A percentile compares a stretch with the other conserved stretches of the same genome.
Evolutionary conservation across 2,113 vertebrate genomes (phyloP).

Genomic region (Etheostoma cragini): DNA sequence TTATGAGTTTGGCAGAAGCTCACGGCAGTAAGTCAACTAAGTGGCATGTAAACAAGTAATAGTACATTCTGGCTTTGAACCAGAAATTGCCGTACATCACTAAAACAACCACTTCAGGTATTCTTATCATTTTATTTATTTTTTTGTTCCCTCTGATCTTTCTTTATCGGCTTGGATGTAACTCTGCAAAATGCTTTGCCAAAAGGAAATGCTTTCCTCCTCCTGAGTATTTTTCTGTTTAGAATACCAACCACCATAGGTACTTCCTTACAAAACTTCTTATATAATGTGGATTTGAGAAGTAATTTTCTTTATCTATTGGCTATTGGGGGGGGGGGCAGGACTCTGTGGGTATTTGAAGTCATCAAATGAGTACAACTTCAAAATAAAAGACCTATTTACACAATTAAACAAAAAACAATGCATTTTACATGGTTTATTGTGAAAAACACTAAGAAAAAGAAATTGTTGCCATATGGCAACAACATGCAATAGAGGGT

Average conservation of each 20-base stretch:
- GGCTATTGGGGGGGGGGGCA: too few species aligned
- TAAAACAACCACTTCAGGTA: conserved; percentile 7
- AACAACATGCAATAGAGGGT: too few species aligned
- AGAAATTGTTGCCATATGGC: too few species aligned
- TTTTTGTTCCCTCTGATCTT: conserved; percentile 16
- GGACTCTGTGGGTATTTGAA: too few species aligned
- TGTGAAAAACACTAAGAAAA: too few species aligned
- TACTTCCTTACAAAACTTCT: background rate
- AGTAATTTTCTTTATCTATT: background rate
- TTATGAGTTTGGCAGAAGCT: conserved; percentile 43
- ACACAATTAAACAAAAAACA: too few species aligned
- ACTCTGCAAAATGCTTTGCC: background rate
- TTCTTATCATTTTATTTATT: conserved; percentile 10
- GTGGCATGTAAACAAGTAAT: conserved; percentile 41
- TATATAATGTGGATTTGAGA: background rate
- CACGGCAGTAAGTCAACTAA: conserved; percentile 30
- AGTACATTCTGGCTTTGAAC: conserved; percentile 27
- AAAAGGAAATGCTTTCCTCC: conserved; percentile 3
- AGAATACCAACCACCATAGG: background rate
- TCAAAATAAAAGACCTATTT: too few species aligned
- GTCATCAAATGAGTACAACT: too few species aligned
- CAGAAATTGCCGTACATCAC: conserved; percentile 21
- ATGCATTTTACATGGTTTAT: too few species aligned
- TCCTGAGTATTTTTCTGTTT: background rate
- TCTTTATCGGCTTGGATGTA: conserved; percentile 2